Base-by-base conservation (phyloP, 2,888 invertebrate genomes). In the Leistus spinibarbis region DNA sequence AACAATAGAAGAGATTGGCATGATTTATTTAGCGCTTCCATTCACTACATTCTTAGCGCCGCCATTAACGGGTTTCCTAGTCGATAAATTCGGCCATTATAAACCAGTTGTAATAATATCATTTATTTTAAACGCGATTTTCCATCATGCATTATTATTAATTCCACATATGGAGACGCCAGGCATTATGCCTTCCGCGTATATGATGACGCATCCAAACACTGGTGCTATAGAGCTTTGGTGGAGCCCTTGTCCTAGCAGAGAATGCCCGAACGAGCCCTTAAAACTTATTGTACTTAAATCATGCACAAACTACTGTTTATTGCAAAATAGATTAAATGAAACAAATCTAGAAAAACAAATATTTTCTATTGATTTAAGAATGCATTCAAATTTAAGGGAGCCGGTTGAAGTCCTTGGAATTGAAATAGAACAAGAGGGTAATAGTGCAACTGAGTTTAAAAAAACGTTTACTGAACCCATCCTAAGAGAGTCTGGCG, bases 1-100 rank as follows among this genome's bases (percentile, higher is more conserved):
- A 76, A 93, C 93, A 64, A 92, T 95, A 79, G 92, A 94, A 81
- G 95, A 96, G 87, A 94, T 95, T 77, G 94, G 95, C 71, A 91
- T 95, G 82, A 93, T 96, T 80, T 96, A 95, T 86, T 89, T 95
- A 81, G 92, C 95, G 1, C 88, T 96, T 82, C 95, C 96, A 7
- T 92, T 96, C 81, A 93, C 95, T 4, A 94, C 95, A 4, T 95
- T 96, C 83, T 86, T 96, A 79, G 93, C 95, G 80, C 93, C 95
- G 27, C 95, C 95, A 17, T 88, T 95, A 67, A 93, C 95, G 84
- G 94, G 94, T 78, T 93, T 92, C 83, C 86, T 96, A 79, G 95
- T 95, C 76, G 96, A 96, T 85, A 95, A 93, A 85, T 92, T 94
- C 82, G 94, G 95, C 69, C 92, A 92, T 83, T 96, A 95, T 86